phyloP scores from a whole-genome alignment of 2,797 vertebrate genomes.

The Malacoraja senta region DNA sequence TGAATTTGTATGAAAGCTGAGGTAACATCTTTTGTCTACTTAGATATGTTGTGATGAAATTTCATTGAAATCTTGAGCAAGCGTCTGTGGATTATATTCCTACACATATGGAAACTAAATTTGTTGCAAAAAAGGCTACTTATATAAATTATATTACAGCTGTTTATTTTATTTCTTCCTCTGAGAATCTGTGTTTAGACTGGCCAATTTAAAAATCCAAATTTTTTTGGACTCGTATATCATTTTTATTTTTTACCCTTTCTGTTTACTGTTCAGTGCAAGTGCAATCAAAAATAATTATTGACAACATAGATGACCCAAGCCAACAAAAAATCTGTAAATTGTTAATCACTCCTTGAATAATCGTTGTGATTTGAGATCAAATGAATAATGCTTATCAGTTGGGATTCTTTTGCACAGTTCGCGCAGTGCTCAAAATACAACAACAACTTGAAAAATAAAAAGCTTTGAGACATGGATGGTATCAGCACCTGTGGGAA shows the following conservation, averaged over 20 bases:
- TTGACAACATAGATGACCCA: background rate
- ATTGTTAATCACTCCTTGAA: background rate
- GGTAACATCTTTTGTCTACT: background rate
- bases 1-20: background rate
- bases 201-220: background rate
- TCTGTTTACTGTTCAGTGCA: background rate
- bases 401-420: background rate
- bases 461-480: background rate
- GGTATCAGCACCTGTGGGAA: background rate
- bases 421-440: background rate
- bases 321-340: background rate
- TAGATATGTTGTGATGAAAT: background rate
- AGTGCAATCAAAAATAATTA: background rate
- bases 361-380: background rate
- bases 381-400: background rate
- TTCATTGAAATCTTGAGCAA: background rate
- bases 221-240: background rate
- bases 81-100: background rate
- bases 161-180: background rate
- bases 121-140: background rate
- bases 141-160: slow-evolving; percentile 1
- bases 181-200: background rate
- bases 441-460: background rate
- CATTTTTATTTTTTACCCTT: background rate
- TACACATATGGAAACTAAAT: background rate